Evolutionary conservation across 2,797 vertebrate genomes (phyloP).

Genomic region (Sebastes minor): DNA sequence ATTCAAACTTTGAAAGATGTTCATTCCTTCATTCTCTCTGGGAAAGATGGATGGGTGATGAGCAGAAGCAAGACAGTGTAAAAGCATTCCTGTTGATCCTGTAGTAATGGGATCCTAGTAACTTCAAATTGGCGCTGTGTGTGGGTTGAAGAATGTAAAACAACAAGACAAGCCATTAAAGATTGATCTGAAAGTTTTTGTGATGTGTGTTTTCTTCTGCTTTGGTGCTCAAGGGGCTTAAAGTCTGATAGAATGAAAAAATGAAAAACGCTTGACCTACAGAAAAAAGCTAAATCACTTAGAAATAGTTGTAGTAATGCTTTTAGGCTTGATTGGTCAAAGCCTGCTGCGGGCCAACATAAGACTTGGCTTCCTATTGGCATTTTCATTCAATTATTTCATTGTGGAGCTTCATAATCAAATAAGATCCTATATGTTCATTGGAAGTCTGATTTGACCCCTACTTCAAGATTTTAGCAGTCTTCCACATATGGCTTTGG

Average conservation of each 20-base stretch:
- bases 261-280: constrained; percentile 38
- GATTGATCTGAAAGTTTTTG: constrained; percentile 56
- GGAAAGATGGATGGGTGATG: constrained; percentile 59
- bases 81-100: constrained; percentile 60
- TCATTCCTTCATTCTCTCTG: constrained; percentile 27
- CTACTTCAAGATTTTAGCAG: constrained; percentile 38
- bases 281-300: constrained; percentile 44
- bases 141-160: constrained; percentile 26
- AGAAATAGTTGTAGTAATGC: constrained; percentile 55
- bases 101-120: constrained; percentile 20
- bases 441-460: constrained; percentile 48
- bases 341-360: constrained; percentile 27
- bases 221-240: neutral
- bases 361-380: constrained; percentile 50
- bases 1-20: constrained; percentile 45
- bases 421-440: constrained; percentile 55
- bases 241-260: constrained; percentile 39
- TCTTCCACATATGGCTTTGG: constrained; percentile 13
- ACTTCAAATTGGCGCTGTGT: constrained; percentile 25
- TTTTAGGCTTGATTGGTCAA: constrained; percentile 73
- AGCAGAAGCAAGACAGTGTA: constrained; percentile 45
- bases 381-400: constrained; percentile 68
- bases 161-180: constrained; percentile 46
- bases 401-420: constrained; percentile 57
- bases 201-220: constrained; percentile 8